Percentiles rank a stretch among this genome's conserved stretches.
Conservation (phyloP, 2,797 vertebrate species). For the Pipistrellus kuhlii region DNA sequence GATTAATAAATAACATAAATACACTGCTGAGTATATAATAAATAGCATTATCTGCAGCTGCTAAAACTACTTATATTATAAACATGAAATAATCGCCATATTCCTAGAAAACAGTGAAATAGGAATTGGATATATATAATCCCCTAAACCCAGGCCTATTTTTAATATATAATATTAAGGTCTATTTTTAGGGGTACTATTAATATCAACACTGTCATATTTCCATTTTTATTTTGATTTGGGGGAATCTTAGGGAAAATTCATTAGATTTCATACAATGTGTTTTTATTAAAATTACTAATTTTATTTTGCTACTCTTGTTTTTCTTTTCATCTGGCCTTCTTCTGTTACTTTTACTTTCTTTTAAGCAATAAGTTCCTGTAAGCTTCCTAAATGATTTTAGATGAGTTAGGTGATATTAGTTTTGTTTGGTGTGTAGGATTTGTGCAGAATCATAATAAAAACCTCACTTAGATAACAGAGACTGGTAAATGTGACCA, state of each 20-base stretch:
- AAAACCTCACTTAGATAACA: neutral
- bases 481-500: neutral
- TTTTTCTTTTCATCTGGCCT: neutral
- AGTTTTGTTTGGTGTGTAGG: neutral
- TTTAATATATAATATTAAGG: neutral
- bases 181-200: neutral
- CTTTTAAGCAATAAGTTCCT: neutral
- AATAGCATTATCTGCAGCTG: neutral
- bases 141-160: neutral
- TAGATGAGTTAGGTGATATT: neutral
- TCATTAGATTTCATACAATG: neutral
- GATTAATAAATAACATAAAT: constrained; percentile 62
- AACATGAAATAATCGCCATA: neutral
- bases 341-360: neutral
- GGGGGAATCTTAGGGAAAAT: neutral
- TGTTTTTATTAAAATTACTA: neutral
- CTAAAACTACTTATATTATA: neutral
- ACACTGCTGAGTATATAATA: neutral
- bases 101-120: neutral
- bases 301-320: neutral
- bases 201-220: neutral
- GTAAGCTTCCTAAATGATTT: neutral
- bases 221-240: constrained; percentile 11
- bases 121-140: neutral
- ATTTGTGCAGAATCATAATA: neutral